Base-by-base conservation (phyloP, 1,140 invertebrate genomes). In the Aporrectodea caliginosa region DNA sequence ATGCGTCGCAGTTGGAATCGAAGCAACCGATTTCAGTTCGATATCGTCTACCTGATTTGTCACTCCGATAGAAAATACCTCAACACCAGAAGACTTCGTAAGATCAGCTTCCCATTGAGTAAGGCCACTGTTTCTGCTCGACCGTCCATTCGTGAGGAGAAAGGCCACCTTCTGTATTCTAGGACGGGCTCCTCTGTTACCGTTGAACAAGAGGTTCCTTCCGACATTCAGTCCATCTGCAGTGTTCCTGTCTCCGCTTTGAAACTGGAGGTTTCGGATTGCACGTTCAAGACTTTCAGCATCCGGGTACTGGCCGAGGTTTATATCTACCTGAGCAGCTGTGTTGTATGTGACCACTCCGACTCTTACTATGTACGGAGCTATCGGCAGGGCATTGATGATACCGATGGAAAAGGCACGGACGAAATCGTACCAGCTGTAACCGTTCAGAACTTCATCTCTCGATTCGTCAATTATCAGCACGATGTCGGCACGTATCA, bases 1-100 rank as follows among this genome's bases (percentile, higher is more conserved):
- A 58, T 76, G 75, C 2, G 29, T 43, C 29, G 1, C 75, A 0
- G 33, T 16, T 32, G 75, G 75, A 1, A 27, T n/a, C 16, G 77
- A 70, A 29, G 77, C 58, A 32, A 78, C 32, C 12, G 31, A 29
- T 70, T 29, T 78, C 14, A 78, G 69, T 34, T 71, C 29, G 22
- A 29, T 35, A 31, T 69, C 69, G 34, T 78, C 77, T 16, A 79
- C 35, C 71, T 73, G 33, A 35, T 73, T 69, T 35, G 78, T 79
- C 16, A 79, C 43, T 22, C 43, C 43, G 43, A 58, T 58, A 22
- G 6, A 58, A 22, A 58, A 58, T 58, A 58, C 22, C 43, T 58
- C 43, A 22, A 58, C 43, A 6, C 43, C 43, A 22, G 43, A 6
- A 22, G 43, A 6, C 43, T 58, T 58, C 43, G 43, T 58, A 6